Conservation (phyloP, 2,888 invertebrate genomes). For the Amphimallon solstitiale region DNA sequence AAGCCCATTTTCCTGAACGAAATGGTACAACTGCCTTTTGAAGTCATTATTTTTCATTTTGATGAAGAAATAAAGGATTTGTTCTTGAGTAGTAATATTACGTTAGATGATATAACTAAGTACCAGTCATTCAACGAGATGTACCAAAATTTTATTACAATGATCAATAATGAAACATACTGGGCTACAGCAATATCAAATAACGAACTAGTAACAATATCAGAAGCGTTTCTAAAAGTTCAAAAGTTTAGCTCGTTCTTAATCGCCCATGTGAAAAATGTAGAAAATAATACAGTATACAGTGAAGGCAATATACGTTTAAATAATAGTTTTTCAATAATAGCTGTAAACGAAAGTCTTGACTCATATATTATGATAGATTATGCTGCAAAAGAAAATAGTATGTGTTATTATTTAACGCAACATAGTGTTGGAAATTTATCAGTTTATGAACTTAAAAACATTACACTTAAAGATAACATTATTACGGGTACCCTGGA, state of each 20-base stretch:
- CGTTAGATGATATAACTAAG: background rate
- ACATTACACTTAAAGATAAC: conserved; percentile 14
- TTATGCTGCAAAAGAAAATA: background rate
- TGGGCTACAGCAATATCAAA: conserved; percentile 35
- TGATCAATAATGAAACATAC: conserved; percentile 36
- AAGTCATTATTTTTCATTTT: background rate
- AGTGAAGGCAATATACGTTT: background rate
- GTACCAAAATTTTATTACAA: conserved; percentile 27
- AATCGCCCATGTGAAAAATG: conserved; percentile 3
- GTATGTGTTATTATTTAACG: background rate
- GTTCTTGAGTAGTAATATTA: conserved; percentile 3
- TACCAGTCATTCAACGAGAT: conserved; percentile 23
- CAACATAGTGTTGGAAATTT: background rate
- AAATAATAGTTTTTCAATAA: conserved; percentile 13
- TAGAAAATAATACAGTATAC: background rate
- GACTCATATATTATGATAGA: background rate
- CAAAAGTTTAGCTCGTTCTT: conserved; percentile 1
- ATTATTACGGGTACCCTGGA: conserved; percentile 26
- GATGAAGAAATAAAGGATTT: conserved; percentile 29
- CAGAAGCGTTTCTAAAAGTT: background rate
- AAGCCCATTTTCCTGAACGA: background rate
- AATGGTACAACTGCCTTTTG: background rate
- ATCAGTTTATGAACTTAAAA: background rate
- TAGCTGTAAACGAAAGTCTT: background rate
- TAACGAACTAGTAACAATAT: conserved; percentile 36